These are phyloP conservation scores for Euura saliciscinereae DNA, from an alignment of 1,140 invertebrate species.

Conservation along the genomic window DNA sequence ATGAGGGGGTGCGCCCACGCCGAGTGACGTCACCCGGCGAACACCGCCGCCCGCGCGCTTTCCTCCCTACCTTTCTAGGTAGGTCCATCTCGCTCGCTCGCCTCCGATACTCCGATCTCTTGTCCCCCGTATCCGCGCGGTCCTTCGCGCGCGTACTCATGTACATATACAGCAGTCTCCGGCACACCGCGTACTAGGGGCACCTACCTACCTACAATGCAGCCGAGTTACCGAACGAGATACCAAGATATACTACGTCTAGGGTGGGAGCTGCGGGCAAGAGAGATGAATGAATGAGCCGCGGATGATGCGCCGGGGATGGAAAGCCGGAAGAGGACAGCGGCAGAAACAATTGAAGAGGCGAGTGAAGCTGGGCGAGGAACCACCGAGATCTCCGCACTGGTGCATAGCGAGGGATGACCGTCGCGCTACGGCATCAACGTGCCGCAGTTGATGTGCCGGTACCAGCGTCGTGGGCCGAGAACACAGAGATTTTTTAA, in stretches of 20 bases:
- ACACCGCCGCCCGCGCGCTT: conserved; percentile 36
- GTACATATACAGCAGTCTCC: too few species aligned
- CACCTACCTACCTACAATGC: too few species aligned
- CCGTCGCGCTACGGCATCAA: background rate
- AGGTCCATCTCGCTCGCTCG: background rate
- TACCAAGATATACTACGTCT: too few species aligned
- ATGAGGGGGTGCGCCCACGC: conserved; percentile 53
- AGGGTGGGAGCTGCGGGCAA: too few species aligned
- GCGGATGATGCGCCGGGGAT: conserved; percentile 4
- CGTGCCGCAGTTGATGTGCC: too few species aligned
- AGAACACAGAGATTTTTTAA: too few species aligned
- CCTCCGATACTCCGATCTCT: background rate
- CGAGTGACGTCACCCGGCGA: conserved; percentile 50
- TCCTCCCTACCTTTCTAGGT: background rate
- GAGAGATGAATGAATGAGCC: too few species aligned
- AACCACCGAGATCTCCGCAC: conserved; percentile 15
- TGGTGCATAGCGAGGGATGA: conserved; percentile 20
- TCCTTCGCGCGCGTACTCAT: background rate
- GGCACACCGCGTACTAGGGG: too few species aligned
- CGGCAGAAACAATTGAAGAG: conserved; percentile 18
- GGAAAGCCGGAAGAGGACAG: conserved; percentile 12
- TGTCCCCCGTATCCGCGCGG: background rate
- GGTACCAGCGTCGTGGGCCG: too few species aligned
- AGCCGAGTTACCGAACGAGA: too few species aligned
- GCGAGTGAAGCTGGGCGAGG: conserved; percentile 9